Percentiles rank a stretch among this genome's conserved stretches.
Evolutionary conservation across 1,140 invertebrate genomes (phyloP).

Genomic region (Ganaspis sp.): DNA sequence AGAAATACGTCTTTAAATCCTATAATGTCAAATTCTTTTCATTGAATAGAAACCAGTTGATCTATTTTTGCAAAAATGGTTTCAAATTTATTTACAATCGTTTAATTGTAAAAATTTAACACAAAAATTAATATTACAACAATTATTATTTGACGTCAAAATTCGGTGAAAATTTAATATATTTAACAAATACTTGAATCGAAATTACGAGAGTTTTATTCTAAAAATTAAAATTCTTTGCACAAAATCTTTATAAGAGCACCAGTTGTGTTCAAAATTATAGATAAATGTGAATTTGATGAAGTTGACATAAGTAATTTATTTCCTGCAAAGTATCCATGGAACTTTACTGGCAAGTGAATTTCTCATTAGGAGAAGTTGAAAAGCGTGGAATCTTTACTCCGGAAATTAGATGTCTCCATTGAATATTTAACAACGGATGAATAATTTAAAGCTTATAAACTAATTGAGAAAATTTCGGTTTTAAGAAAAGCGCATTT

Average conservation of each 20-base stretch:
- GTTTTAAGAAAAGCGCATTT: background rate
- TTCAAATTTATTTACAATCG: no score
- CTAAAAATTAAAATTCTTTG: background rate
- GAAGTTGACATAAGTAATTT: slow-evolving; percentile 9
- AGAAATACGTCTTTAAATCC: no score
- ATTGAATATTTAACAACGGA: slow-evolving; percentile 25
- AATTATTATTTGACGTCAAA: no score
- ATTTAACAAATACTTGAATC: no score
- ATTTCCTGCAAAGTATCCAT: slow-evolving; percentile 3
- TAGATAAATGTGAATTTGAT: background rate
- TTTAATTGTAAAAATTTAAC: no score
- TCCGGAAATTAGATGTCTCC: slow-evolving; percentile 18
- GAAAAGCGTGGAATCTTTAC: slow-evolving; percentile 25
- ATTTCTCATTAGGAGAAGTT: background rate
- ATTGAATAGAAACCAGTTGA: no score
- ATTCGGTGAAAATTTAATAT: no score
- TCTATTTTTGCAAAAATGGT: no score
- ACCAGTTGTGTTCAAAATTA: background rate
- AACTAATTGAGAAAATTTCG: background rate
- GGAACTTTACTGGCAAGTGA: slow-evolving; percentile 8
- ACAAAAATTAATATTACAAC: no score
- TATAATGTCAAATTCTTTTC: no score
- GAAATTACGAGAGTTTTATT: no score
- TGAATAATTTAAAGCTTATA: slow-evolving; percentile 17
- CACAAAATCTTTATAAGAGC: background rate